Conservation (phyloP, 2,888 invertebrate genomes). For the Eulithis prunata region DNA sequence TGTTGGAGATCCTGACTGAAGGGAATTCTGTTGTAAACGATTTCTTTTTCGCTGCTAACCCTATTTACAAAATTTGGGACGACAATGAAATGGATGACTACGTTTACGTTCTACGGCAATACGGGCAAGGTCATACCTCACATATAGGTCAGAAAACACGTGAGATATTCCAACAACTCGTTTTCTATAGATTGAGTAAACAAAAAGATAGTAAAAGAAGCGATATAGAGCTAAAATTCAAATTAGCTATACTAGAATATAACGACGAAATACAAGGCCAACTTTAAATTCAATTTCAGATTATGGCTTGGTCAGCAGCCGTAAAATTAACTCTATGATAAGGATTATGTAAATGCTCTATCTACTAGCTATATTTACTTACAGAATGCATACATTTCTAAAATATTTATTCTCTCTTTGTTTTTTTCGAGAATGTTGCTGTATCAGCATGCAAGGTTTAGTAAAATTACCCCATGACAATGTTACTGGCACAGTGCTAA, state of each 20-base stretch:
- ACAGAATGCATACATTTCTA: slow-evolving; percentile 12
- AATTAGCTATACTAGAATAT: slow-evolving; percentile 57
- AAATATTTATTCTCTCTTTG: slow-evolving; percentile 13
- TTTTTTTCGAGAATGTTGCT: slow-evolving; percentile 19
- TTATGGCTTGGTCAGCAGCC: slow-evolving; percentile 33
- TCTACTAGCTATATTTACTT: not conserved
- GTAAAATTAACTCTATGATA: slow-evolving; percentile 45
- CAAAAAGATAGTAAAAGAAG: slow-evolving; percentile 44
- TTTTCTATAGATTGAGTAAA: slow-evolving; percentile 53
- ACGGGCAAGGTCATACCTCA: slow-evolving; percentile 45
- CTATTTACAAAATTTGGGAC: slow-evolving; percentile 50
- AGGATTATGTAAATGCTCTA: slow-evolving; percentile 11
- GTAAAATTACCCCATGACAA: not conserved
- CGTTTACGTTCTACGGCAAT: slow-evolving; percentile 57
- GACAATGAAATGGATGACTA: slow-evolving; percentile 62
- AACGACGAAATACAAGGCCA: slow-evolving; percentile 42
- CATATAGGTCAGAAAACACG: slow-evolving; percentile 55
- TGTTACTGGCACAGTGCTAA: not conserved
- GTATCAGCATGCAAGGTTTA: slow-evolving; percentile 18
- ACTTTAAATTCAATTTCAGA: slow-evolving; percentile 38
- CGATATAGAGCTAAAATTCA: slow-evolving; percentile 57
- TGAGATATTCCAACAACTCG: slow-evolving; percentile 48
- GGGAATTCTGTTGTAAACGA: slow-evolving; percentile 50
- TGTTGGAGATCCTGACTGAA: slow-evolving; percentile 49
- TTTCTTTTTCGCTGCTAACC: slow-evolving; percentile 59